These are phyloP conservation scores for Drosophila robusta DNA, from an alignment of 2,888 invertebrate genomes.

Conservation along the genomic window DNA sequence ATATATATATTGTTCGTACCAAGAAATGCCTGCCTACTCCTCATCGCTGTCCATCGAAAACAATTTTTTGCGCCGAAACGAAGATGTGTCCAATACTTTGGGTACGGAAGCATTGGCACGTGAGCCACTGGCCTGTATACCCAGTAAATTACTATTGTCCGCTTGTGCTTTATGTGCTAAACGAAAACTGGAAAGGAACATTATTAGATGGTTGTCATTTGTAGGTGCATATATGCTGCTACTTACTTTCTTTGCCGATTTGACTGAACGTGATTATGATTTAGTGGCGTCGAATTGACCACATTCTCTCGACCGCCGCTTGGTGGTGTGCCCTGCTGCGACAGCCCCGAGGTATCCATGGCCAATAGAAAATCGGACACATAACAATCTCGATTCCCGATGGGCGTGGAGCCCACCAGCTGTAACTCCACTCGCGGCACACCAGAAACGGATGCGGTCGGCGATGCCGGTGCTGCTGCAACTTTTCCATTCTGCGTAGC, in stretches of 20 bases:
- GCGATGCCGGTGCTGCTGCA: slow-evolving; percentile 40
- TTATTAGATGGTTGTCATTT: not conserved
- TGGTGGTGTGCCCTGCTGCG: slow-evolving; percentile 74
- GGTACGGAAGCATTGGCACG: slow-evolving; percentile 39
- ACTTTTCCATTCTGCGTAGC: slow-evolving; percentile 8
- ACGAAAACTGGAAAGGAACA: slow-evolving; percentile 22
- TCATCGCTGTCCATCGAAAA: slow-evolving; percentile 79
- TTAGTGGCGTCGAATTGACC: slow-evolving; percentile 84
- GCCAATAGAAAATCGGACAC: slow-evolving; percentile 57
- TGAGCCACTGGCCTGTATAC: slow-evolving; percentile 19
- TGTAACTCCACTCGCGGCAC: slow-evolving; percentile 52
- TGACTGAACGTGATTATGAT: slow-evolving; percentile 78
- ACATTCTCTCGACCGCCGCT: slow-evolving; percentile 65
- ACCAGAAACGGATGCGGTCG: slow-evolving; percentile 31
- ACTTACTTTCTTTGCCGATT: slow-evolving; percentile 74
- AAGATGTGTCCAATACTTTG: slow-evolving; percentile 76
- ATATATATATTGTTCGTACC: slow-evolving; percentile 45
- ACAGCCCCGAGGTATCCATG: slow-evolving; percentile 72
- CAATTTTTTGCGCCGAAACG: slow-evolving; percentile 81
- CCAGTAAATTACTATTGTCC: slow-evolving; percentile 13
- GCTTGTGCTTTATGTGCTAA: slow-evolving; percentile 36
- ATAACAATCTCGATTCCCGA: slow-evolving; percentile 59
- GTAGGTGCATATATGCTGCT: slow-evolving; percentile 38
- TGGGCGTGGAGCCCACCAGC: slow-evolving; percentile 72
- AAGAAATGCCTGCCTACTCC: slow-evolving; percentile 70